A percentile compares a stretch with the other conserved stretches of the same genome.
Evolutionary conservation across 2,113 vertebrate species (phyloP).

Genomic region (Gnathonemus longibarbis): DNA sequence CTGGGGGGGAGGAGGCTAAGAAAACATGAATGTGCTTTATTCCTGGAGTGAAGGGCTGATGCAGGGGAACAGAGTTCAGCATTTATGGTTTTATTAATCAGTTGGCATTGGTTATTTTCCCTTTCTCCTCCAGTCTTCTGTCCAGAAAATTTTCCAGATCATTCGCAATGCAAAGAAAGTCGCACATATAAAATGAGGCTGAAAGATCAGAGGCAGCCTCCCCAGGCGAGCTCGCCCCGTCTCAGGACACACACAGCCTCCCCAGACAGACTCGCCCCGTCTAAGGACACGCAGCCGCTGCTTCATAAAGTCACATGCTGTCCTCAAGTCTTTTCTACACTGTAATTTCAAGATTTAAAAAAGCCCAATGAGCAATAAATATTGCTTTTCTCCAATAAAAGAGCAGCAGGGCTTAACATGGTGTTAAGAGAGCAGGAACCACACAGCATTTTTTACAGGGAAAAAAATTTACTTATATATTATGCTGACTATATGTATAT

Average conservation of each 20-base stretch:
- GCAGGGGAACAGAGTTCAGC: not conserved
- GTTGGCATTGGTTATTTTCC: not conserved
- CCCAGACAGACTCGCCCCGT: too few species aligned
- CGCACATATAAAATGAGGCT: not conserved
- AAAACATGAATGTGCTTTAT: not conserved
- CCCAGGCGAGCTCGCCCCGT: not conserved
- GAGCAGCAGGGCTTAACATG: not conserved
- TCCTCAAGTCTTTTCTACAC: not conserved
- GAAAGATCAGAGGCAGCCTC: not conserved
- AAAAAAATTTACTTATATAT: not conserved
- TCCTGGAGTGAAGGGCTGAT: not conserved
- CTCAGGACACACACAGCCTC: not conserved
- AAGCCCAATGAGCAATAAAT: conserved; percentile 15
- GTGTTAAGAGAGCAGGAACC: not conserved
- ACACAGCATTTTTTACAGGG: not conserved
- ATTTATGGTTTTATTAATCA: not conserved
- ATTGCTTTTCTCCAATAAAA: conserved; percentile 30
- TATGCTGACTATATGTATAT: not conserved
- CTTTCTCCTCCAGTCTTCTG: not conserved
- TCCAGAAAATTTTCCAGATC: not conserved
- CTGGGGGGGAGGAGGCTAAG: not conserved
- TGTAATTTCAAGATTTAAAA: not conserved
- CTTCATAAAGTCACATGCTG: not conserved
- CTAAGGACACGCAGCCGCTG: not conserved
- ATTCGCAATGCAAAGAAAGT: not conserved